phyloP scores from a whole-genome alignment of 2,888 invertebrate genomes.

The Lasioglossum malachurum region DNA sequence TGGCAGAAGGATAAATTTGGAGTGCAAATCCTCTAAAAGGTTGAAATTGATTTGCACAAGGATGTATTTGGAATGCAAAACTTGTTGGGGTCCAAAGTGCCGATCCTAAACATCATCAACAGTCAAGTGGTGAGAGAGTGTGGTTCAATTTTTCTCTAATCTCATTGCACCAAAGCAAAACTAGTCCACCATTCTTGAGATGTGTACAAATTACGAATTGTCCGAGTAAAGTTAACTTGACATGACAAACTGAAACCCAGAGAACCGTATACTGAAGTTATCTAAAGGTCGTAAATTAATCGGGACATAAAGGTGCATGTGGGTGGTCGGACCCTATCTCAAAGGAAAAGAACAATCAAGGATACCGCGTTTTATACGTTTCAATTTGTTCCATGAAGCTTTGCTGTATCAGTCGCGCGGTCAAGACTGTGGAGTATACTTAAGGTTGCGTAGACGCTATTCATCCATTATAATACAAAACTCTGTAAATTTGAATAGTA shows the following conservation, averaged over 20 bases:
- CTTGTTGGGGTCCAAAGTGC: too few species aligned
- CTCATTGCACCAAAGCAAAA: background rate
- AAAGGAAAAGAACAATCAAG: slow-evolving; percentile 3
- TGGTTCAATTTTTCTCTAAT: background rate
- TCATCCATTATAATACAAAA: slow-evolving; percentile 5
- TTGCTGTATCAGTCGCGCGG: background rate
- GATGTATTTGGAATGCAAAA: too few species aligned
- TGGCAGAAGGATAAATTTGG: too few species aligned
- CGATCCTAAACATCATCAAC: too few species aligned
- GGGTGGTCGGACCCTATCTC: background rate
- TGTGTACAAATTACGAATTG: background rate
- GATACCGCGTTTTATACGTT: slow-evolving; percentile 1
- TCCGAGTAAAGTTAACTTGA: background rate
- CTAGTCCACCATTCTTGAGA: background rate
- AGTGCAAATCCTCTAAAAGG: too few species aligned
- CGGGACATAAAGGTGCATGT: slow-evolving; percentile 2
- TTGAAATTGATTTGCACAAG: too few species aligned
- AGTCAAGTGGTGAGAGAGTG: background rate
- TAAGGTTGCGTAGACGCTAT: background rate
- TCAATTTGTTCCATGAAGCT: slow-evolving; percentile 1
- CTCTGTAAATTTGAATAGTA: slow-evolving; percentile 8
- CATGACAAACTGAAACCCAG: background rate
- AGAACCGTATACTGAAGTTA: background rate
- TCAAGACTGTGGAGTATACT: background rate
- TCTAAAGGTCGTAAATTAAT: slow-evolving; percentile 15